A percentile compares a stretch with the other conserved stretches of the same genome.
These are phyloP conservation scores for Crenichthys baileyi DNA, from an alignment of 2,797 vertebrate genomes.

Conservation along the genomic window DNA sequence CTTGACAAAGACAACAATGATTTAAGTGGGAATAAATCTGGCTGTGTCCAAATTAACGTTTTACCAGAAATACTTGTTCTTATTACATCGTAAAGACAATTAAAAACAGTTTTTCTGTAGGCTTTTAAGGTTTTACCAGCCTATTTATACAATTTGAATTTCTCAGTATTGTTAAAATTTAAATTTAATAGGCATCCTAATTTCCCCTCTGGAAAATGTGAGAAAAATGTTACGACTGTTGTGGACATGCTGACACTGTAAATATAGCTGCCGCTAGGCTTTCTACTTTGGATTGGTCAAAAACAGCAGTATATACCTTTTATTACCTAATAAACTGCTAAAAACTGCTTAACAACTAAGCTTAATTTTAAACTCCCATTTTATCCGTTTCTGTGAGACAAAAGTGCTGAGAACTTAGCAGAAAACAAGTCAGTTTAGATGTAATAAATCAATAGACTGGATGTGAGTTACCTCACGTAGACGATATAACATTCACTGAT, in stretches of 20 bases:
- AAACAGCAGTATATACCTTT: neutral
- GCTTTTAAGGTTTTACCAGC: neutral
- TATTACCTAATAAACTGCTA: neutral
- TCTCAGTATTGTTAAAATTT: neutral
- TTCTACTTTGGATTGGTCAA: neutral
- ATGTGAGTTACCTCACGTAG: conserved; percentile 36
- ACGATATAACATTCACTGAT: conserved; percentile 40
- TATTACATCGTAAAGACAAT: neutral
- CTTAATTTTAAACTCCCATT: conserved; percentile 36
- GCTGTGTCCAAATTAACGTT: neutral
- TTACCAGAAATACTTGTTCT: neutral
- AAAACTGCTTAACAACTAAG: conserved; percentile 17
- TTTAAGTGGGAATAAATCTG: neutral
- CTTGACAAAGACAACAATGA: neutral
- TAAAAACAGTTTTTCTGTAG: neutral
- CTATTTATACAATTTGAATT: neutral
- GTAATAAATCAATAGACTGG: conserved; percentile 32
- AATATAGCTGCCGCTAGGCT: too few relatives aligned
- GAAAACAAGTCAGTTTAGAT: conserved; percentile 22
- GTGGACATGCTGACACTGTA: too few relatives aligned
- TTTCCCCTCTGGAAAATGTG: too few relatives aligned
- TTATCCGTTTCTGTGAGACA: conserved; percentile 33
- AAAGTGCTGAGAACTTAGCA: conserved; percentile 25
- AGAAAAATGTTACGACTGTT: too few relatives aligned
- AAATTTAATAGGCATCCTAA: neutral